Evolutionary conservation across 2,797 vertebrate species (phyloP), one percentile per base, ranked within the genome.

Genomic region (Fratercula arctica): DNA sequence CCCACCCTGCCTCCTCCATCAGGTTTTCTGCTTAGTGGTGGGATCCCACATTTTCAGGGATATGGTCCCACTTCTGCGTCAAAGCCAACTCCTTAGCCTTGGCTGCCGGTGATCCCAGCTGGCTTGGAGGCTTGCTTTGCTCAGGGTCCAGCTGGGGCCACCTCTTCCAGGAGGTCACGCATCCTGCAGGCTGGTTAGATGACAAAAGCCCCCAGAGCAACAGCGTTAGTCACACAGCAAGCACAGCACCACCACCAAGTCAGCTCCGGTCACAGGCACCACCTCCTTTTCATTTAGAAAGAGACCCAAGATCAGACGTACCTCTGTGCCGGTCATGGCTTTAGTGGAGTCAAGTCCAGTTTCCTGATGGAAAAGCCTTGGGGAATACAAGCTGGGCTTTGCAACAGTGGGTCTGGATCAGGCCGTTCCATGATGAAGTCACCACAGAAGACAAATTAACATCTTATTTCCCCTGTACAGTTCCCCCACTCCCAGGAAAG

Each of bases 1-100:
- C 67, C n/a, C 19, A 26, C 13, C 6, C 3, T 1, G 12, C 33
- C 66, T 61, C 5, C 53, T 77, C 60, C 8, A 1, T 2, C 0
- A 0, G 1, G 24, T 56, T 33, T 45, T 11, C 68, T 26, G 59
- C 73, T 53, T 84, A 0, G 33, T 2, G 69, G n/a, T 31, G 77
- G 21, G 67, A 70, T 59, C 50, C 8, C 72, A 17, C 2, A 3
- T 53, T 15, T 61, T 37, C 46, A 29, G 60, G 50, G 78, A 53
- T 33, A 23, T 0, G 25, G 51, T 89, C 18, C 46, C 26, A 8
- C 29, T 29, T 11, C 53, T 19, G 28, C 11, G 14, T 5, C 45
- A 48, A 63, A 79, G 43, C 21, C 54, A 73, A 33, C 37, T 61
- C 63, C 51, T 14, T 1, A 13, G 54, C 33, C 3, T 3, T 7